Base-by-base conservation (phyloP, 2,113 vertebrate species). In the Ophiodon elongatus region DNA sequence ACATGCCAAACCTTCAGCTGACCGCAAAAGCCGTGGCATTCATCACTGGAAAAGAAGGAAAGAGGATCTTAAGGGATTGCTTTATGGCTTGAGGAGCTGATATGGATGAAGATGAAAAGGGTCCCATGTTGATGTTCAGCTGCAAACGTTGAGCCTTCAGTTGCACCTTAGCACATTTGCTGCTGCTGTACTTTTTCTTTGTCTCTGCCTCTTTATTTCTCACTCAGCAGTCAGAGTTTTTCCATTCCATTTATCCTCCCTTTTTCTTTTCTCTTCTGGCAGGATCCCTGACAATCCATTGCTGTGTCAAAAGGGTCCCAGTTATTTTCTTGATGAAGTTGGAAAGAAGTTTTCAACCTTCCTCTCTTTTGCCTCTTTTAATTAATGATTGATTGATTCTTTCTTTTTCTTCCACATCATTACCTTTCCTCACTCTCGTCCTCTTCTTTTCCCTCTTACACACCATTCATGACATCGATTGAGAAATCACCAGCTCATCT, bases 71-170 rank as follows among this genome's bases (percentile, higher is more conserved):
- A 15, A 45, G 80, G 72, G 86, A 83, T 73, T 83, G 74, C 47
- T 89, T 80, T 47, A 43, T 63, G 21, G 39, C 76, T 80, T 41
- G 39, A 79, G 73, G 77, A 45, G 73, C 82, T 83, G 84, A 78
- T 82, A 41, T 57, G 56, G 72, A 76, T 70, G 69, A 63, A 64
- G 77, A 80, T 74, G 45, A 81, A 89, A 73, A 80, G 77, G 77
- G 70, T 87, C 71, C 76, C 39, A 33, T 27, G 10, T 0, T 6
- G 39, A 21, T 63, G 64, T 65, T 80, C 6, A 39, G 31, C 35
- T 79, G 37, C 88, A 91, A 72, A 80, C 85, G 74, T 86, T 73
- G 31, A 60, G 79, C 50, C 50, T 56, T 84, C 59, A 75, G 54
- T 65, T 59, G 35, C 78, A 79, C 67, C 71, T 62, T 23, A 23